Conservation (phyloP, 2,113 vertebrate genomes). For the Talpa occidentalis region DNA sequence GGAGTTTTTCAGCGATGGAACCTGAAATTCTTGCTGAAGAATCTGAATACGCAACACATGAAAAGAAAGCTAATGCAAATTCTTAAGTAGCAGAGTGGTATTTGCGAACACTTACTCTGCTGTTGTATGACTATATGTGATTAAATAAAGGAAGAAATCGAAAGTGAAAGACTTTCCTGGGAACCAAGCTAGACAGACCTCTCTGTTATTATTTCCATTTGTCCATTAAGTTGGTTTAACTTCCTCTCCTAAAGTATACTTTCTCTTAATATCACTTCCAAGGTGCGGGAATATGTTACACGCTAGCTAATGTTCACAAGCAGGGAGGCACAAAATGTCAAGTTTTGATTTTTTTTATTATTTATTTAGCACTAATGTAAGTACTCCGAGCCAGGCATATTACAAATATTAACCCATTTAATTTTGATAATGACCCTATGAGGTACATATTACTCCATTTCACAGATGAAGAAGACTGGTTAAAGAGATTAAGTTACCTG, state of each 20-base stretch:
- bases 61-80: background rate
- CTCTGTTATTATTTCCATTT: background rate
- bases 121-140: background rate
- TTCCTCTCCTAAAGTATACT: slow-evolving; percentile 24
- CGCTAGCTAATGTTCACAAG: background rate
- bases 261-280: background rate
- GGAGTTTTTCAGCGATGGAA: background rate
- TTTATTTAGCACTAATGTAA: background rate
- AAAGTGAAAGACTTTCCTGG: background rate
- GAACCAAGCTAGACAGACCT: background rate
- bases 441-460: background rate
- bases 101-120: slow-evolving; percentile 24
- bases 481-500: background rate
- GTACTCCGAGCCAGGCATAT: background rate
- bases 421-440: background rate
- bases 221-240: background rate
- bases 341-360: background rate
- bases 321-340: background rate
- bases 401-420: background rate
- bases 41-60: background rate
- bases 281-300: background rate
- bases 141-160: slow-evolving; percentile 8
- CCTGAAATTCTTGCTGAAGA: background rate
- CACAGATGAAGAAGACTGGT: background rate
- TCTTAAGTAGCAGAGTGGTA: background rate